These are phyloP conservation scores for Acleris literana DNA, from an alignment of 2,888 invertebrate species.

Conservation along the genomic window DNA sequence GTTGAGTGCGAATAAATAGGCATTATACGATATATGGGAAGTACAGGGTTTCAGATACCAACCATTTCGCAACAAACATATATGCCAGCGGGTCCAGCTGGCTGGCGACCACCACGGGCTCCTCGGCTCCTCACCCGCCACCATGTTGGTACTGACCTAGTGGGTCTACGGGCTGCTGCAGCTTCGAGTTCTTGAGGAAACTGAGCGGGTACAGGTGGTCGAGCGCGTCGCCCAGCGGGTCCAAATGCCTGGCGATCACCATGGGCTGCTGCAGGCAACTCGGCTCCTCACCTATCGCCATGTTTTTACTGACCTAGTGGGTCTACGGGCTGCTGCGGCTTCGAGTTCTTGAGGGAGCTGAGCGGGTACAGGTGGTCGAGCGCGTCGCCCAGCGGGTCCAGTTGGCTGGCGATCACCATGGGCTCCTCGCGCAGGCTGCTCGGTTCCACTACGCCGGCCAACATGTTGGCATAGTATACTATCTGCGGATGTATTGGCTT, in stretches of 20 bases:
- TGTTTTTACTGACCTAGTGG: conserved; percentile 80
- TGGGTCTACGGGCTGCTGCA: conserved; percentile 81
- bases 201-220: conserved; percentile 68
- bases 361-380: conserved; percentile 69
- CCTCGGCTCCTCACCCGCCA: conserved; percentile 90
- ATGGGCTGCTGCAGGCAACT: conserved; percentile 84
- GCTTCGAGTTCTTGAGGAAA: conserved; percentile 70
- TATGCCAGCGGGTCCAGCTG: conserved; percentile 60
- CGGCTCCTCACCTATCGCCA: conserved; percentile 90
- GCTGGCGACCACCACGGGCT: conserved; percentile 74
- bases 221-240: conserved; percentile 77
- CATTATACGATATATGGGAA: too few species aligned
- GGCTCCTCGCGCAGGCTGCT: conserved; percentile 85
- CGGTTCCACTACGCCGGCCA: conserved; percentile 91
- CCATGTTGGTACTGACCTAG: conserved; percentile 82
- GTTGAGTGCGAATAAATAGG: too few species aligned
- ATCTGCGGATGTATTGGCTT: conserved; percentile 75
- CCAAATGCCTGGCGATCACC: conserved; percentile 70
- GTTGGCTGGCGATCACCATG: conserved; percentile 67
- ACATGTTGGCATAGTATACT: conserved; percentile 93
- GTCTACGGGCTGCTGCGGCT: conserved; percentile 79
- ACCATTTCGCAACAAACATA: too few species aligned
- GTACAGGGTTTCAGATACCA: too few species aligned
- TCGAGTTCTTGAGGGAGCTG: conserved; percentile 67
- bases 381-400: conserved; percentile 79